These are phyloP conservation scores for Gymnarchus niloticus DNA, from an alignment of 2,113 vertebrate genomes.

Conservation along the genomic window DNA sequence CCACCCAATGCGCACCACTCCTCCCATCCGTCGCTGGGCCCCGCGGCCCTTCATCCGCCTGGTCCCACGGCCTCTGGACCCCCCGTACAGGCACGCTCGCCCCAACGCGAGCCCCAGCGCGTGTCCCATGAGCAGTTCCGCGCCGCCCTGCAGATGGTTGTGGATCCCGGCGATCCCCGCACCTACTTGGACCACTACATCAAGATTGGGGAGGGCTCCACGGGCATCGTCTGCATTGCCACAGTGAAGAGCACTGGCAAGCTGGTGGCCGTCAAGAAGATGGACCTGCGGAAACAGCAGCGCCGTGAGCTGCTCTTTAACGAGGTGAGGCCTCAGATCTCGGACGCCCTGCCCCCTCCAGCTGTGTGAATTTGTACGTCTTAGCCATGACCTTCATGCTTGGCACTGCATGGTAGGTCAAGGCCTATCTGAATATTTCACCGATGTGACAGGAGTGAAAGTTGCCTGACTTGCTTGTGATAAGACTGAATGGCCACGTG, in stretches of 20 bases:
- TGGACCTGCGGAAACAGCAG: constrained; percentile 93
- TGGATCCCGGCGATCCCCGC: constrained; percentile 82
- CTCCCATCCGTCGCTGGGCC: constrained; percentile 54
- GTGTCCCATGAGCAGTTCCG: constrained; percentile 93
- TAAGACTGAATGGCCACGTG: too few relatives aligned
- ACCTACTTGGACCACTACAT: constrained; percentile 91
- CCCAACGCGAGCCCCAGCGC: constrained; percentile 78
- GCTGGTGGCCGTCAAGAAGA: constrained; percentile 91
- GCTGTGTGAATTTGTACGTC: too few relatives aligned
- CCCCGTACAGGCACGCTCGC: constrained; percentile 55
- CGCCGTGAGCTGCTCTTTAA: constrained; percentile 89
- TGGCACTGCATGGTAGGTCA: not conserved
- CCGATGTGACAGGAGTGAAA: too few relatives aligned
- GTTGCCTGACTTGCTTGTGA: too few relatives aligned
- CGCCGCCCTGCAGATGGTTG: constrained; percentile 86
- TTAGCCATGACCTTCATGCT: not conserved
- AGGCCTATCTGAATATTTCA: not conserved
- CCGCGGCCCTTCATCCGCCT: constrained; percentile 35
- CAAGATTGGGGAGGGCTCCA: constrained; percentile 92
- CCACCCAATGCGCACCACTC: constrained; percentile 62
- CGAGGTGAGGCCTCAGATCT: constrained; percentile 60
- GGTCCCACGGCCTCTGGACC: not conserved
- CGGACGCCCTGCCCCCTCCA: not conserved
- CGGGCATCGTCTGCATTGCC: constrained; percentile 87
- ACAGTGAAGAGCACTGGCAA: constrained; percentile 78